Evolutionary conservation across 2,797 vertebrate species (phyloP).

Genomic region (Rhyacichthys aspro): DNA sequence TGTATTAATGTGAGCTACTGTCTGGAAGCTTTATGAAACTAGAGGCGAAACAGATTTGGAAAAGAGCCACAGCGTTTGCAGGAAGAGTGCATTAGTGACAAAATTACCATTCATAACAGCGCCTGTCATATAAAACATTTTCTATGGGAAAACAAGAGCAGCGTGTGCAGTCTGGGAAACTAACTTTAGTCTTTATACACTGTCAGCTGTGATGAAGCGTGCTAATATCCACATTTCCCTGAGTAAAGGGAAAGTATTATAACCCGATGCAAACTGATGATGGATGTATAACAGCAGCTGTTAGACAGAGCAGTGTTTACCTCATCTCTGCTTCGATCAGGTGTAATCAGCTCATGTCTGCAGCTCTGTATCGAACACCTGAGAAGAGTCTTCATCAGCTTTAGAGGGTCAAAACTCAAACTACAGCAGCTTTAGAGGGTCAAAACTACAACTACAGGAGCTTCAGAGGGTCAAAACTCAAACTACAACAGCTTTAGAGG

Average conservation of each 20-base stretch:
- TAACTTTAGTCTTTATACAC: slow-evolving; percentile 29
- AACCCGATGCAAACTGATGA: slow-evolving; percentile 46
- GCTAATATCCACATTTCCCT: slow-evolving; percentile 64
- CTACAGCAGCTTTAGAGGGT: no score
- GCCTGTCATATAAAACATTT: slow-evolving; percentile 10
- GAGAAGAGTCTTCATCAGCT: slow-evolving; percentile 38
- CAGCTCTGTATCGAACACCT: slow-evolving; percentile 65
- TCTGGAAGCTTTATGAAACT: no score
- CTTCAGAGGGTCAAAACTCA: no score
- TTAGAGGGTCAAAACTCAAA: no score
- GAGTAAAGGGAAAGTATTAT: slow-evolving; percentile 58
- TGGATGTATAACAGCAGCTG: slow-evolving; percentile 59
- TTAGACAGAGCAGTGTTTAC: slow-evolving; percentile 32
- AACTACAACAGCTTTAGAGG: no score
- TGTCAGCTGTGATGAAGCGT: slow-evolving; percentile 64
- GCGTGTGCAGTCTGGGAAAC: slow-evolving; percentile 20
- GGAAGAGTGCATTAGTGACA: slow-evolving; percentile 16
- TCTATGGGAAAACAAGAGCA: slow-evolving; percentile 19
- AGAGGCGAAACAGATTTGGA: no score
- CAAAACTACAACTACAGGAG: no score
- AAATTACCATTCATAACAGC: slow-evolving; percentile 22
- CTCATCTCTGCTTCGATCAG: slow-evolving; percentile 45
- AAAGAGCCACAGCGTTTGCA: not conserved
- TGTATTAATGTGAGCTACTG: no score
- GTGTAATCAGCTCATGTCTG: slow-evolving; percentile 66